Evolutionary conservation across 2,888 invertebrate species (phyloP), one percentile per base, ranked within the genome.

Genomic region (Terebella lapidaria): DNA sequence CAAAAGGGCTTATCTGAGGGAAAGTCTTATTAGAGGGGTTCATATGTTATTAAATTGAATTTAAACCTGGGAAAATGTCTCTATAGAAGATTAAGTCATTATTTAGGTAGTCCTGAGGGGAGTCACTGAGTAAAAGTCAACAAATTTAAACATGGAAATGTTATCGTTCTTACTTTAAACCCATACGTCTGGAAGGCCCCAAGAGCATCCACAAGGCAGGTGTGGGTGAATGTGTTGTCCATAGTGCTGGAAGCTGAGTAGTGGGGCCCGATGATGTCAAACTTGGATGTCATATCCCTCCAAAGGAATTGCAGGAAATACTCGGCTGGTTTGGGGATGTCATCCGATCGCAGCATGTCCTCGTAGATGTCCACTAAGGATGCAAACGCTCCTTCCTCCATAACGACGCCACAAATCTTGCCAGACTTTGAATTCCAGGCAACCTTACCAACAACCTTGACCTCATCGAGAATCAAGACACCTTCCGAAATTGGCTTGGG

Each of bases 341-440:
- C 49, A 18, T 10, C 18, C 20, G 5, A 15, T 49, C 20, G 5
- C 15, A 18, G 15, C 22, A 49, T 18, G 5, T 49, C 18, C 5
- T 10, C 5, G 49, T 49, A 10, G 18, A 49, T 5, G 49, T 49
- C 49, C 10, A 5, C 5, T 5, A 49, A 22, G 15, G 49, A 18
- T 15, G 49, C 5, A 5, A 20, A 18, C 18, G 10, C 49, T 49
- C 20, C 5, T 10, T 10, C 5, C 10, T 49, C 49, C 49, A 49
- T 49, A 5, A 22, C 49, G 5, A 49, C 5, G 5, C 49, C 49
- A 20, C 15, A 10, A 15, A 49, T 10, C 49, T 49, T 20, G 15
- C 49, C 49, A 20, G 10, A 18, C 22, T 49, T 49, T 49, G 49
- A 49, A 49, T 49, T 49, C 49, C 49, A 49, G 5, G 49, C 49